Percentiles rank a stretch among this genome's conserved stretches.
Evolutionary conservation across 2,113 vertebrate genomes (phyloP).

Genomic region (Candoia aspera): DNA sequence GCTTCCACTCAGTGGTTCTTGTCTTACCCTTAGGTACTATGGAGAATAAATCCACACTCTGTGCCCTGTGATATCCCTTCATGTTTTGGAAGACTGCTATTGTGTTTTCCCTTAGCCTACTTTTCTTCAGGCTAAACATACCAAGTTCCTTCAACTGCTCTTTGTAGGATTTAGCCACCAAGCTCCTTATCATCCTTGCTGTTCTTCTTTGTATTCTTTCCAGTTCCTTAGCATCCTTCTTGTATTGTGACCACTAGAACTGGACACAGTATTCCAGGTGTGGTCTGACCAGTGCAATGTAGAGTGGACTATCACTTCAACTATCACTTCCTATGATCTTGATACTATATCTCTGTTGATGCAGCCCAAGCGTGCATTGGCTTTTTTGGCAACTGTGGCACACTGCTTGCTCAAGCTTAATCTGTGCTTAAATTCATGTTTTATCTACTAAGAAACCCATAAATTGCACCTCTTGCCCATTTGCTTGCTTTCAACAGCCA

Average conservation of each 20-base stretch:
- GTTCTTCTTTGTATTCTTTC: not conserved
- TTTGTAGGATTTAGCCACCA: not conserved
- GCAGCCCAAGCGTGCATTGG: not conserved
- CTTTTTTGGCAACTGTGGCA: not conserved
- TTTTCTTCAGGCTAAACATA: not conserved
- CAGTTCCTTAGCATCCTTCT: not conserved
- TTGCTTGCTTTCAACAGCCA: not conserved
- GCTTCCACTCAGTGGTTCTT: not conserved
- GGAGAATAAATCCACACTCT: not conserved
- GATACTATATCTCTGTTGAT: not conserved
- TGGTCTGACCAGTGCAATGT: not conserved
- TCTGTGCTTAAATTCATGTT: not conserved
- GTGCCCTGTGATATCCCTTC: not conserved
- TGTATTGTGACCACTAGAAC: not conserved
- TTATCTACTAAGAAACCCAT: not conserved
- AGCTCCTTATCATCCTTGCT: not conserved
- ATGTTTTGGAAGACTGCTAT: not conserved
- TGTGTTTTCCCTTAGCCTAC: not conserved
- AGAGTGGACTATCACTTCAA: too few relatives aligned
- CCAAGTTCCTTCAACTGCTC: not conserved
- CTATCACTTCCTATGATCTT: not conserved
- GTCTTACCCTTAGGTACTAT: not conserved
- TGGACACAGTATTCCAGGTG: not conserved
- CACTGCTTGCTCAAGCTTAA: not conserved
- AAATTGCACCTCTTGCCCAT: not conserved